These are phyloP conservation scores for Escarpia spicata DNA, from an alignment of 2,888 invertebrate species.

Conservation along the genomic window DNA sequence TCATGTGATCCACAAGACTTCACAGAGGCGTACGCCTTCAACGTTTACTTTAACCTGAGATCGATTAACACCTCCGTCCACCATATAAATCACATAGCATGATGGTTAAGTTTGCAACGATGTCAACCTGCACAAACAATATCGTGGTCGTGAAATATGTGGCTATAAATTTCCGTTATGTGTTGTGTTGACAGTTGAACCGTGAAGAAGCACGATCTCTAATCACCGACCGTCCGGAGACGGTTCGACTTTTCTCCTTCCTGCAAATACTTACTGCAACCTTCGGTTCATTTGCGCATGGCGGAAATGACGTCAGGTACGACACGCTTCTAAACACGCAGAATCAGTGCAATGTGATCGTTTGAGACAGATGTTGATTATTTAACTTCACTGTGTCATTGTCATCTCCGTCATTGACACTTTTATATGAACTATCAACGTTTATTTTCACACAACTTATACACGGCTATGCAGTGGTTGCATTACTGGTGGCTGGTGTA, in stretches of 20 bases:
- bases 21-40: too few relatives aligned
- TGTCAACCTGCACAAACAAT: background rate
- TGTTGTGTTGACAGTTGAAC: background rate
- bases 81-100: too few relatives aligned
- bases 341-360: background rate
- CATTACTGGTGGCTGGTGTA: background rate
- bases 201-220: constrained; percentile 28
- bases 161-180: background rate
- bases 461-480: background rate
- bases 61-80: too few relatives aligned
- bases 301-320: constrained; percentile 96
- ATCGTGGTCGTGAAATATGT: background rate
- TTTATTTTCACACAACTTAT: background rate
- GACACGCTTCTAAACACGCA: constrained; percentile 24
- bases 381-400: background rate
- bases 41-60: too few relatives aligned
- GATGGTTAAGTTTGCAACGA: background rate
- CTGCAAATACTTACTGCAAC: constrained; percentile 96
- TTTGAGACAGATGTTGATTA: background rate
- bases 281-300: constrained; percentile 98
- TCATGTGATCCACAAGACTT: too few relatives aligned
- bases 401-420: background rate
- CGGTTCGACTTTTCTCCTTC: constrained; percentile 81
- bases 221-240: constrained; percentile 67
- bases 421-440: background rate